These are phyloP conservation scores for Nephrotoma appendiculata DNA, from an alignment of 2,888 invertebrate species.

Conservation along the genomic window DNA sequence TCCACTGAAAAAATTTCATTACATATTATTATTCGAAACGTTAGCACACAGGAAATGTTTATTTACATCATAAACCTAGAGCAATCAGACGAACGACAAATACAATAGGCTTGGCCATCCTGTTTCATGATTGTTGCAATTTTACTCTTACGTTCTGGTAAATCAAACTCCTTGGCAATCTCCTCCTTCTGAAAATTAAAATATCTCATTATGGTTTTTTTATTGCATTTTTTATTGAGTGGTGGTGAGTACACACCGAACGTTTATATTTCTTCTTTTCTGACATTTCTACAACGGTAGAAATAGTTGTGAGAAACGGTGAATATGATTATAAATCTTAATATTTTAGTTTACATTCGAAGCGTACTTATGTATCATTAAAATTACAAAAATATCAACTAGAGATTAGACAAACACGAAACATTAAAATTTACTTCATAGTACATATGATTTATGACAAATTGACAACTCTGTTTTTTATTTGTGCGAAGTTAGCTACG, in stretches of 20 bases:
- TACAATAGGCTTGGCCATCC: slow-evolving; percentile 86
- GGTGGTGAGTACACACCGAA: slow-evolving; percentile 19
- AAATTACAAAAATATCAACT: no score
- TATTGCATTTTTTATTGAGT: no score
- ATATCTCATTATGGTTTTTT: background rate
- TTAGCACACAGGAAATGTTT: background rate
- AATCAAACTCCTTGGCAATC: slow-evolving; percentile 75
- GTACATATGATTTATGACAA: no score
- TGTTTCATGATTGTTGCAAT: slow-evolving; percentile 76
- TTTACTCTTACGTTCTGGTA: slow-evolving; percentile 82
- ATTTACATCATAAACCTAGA: slow-evolving; percentile 92
- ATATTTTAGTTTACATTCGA: background rate
- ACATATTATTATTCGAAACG: background rate
- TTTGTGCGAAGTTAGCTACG: no score
- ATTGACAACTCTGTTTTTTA: no score
- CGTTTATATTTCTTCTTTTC: slow-evolving; percentile 26
- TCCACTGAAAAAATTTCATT: slow-evolving; percentile 41
- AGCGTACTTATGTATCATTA: no score
- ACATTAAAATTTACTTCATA: no score
- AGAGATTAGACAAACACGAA: no score
- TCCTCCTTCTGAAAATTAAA: slow-evolving; percentile 48
- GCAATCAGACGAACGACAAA: slow-evolving; percentile 86
- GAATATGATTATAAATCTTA: background rate
- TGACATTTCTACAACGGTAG: slow-evolving; percentile 16
- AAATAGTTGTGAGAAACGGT: no score